Percentiles rank a stretch among this genome's conserved stretches.
These are phyloP conservation scores for Amia ocellicauda DNA, from an alignment of 2,113 vertebrate species.

Conservation along the genomic window DNA sequence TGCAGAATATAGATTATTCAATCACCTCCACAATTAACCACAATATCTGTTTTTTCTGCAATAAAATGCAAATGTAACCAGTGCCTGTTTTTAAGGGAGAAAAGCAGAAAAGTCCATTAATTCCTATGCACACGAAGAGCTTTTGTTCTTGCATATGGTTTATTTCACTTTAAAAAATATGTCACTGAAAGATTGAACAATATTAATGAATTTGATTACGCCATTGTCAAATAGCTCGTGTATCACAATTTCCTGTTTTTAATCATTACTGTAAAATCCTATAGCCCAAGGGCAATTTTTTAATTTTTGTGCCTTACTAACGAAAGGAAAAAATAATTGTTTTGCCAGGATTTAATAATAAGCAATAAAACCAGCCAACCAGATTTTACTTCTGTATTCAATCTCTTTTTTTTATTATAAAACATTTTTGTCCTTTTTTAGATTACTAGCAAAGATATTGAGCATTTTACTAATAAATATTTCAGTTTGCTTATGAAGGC, in stretches of 20 bases:
- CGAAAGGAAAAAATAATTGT: constrained; percentile 93
- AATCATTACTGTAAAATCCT: constrained; percentile 93
- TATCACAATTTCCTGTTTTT: constrained; percentile 96
- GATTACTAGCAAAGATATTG: constrained; percentile 74
- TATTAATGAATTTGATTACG: constrained; percentile 98
- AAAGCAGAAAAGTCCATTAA: constrained; percentile 1
- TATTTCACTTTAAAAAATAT: constrained; percentile 84
- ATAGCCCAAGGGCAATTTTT: constrained; percentile 87
- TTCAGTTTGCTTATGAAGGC: constrained; percentile 89
- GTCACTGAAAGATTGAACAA: constrained; percentile 84
- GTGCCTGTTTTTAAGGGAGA: constrained; percentile 4
- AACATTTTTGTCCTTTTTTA: constrained; percentile 80
- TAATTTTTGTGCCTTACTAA: constrained; percentile 96
- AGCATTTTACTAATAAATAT: constrained; percentile 91
- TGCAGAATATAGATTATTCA: not conserved
- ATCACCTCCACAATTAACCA: constrained; percentile 2
- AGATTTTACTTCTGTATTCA: constrained; percentile 85
- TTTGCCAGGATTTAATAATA: constrained; percentile 98
- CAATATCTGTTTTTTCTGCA: not conserved
- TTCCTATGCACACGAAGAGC: not conserved
- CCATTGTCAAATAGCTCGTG: constrained; percentile 91
- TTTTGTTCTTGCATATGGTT: constrained; percentile 46
- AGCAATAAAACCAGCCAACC: constrained; percentile 96
- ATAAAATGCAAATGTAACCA: constrained; percentile 3
- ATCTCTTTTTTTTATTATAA: constrained; percentile 88